Evolutionary conservation across 2,113 vertebrate species (phyloP).

Genomic region (Mustela nigripes): DNA sequence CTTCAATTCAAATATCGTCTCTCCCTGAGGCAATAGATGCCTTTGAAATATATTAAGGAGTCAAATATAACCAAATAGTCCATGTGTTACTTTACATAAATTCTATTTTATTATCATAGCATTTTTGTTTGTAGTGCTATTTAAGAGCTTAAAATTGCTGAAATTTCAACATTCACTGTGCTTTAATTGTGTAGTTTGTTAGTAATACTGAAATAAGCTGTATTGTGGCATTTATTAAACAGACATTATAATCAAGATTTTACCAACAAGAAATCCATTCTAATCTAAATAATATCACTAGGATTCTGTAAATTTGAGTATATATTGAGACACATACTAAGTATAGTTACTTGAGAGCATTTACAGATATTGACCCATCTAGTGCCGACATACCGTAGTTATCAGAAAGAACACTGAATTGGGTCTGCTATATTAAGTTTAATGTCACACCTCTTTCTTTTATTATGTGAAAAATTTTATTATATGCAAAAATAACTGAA

Average conservation of each 20-base stretch:
- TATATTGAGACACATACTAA: neutral
- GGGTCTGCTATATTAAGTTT: neutral
- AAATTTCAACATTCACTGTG: neutral
- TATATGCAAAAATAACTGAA: neutral
- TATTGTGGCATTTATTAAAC: neutral
- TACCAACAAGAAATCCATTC: slow-evolving; percentile 35
- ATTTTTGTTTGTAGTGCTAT: slow-evolving; percentile 25
- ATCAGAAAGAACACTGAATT: neutral
- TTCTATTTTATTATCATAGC: slow-evolving; percentile 54
- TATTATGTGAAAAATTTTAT: neutral
- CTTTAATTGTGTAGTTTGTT: neutral
- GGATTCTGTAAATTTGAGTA: neutral
- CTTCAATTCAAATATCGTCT: slow-evolving; percentile 42
- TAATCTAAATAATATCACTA: neutral
- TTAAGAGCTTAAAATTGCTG: neutral
- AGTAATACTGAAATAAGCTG: neutral
- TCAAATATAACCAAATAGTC: slow-evolving; percentile 67
- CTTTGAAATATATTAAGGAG: slow-evolving; percentile 64
- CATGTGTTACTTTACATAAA: slow-evolving; percentile 57
- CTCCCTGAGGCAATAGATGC: slow-evolving; percentile 27
- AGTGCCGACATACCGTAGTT: fast-evolving
- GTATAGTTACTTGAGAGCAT: neutral
- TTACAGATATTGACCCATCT: neutral
- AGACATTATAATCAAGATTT: neutral
- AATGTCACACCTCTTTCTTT: neutral